Evolutionary conservation across 2,113 vertebrate genomes (phyloP).

Genomic region (Malaclemys terrapin): DNA sequence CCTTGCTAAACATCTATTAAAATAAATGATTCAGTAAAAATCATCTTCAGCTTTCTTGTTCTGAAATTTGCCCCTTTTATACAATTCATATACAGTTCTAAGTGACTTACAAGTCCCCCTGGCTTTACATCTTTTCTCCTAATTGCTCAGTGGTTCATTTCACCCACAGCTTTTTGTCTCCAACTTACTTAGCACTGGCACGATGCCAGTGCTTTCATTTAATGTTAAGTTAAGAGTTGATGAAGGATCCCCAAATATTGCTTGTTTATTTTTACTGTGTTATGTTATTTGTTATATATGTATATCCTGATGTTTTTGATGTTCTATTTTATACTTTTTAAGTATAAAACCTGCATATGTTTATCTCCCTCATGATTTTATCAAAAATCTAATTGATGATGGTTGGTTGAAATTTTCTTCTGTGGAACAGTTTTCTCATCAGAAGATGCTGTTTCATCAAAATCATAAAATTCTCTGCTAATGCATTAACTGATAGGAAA

Average conservation of each 20-base stretch:
- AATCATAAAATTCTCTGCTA: not conserved
- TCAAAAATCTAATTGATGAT: not conserved
- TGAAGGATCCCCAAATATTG: not conserved
- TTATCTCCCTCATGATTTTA: not conserved
- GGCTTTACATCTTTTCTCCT: not conserved
- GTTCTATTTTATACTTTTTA: not conserved
- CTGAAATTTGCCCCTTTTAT: not conserved
- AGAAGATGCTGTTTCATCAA: not conserved
- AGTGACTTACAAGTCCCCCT: not conserved
- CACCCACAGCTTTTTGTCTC: not conserved
- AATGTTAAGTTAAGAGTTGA: not conserved
- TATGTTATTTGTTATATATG: not conserved
- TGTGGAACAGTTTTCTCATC: accelerated
- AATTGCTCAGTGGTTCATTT: not conserved
- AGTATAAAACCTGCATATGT: not conserved
- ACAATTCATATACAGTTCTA: not conserved
- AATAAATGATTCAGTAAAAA: constrained; percentile 67
- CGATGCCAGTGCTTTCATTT: not conserved
- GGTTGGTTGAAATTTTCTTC: not conserved
- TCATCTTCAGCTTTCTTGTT: not conserved
- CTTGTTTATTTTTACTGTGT: not conserved
- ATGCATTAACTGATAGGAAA: not conserved
- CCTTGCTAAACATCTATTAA: constrained; percentile 54
- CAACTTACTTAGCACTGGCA: not conserved
- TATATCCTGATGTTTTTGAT: not conserved